Evolutionary conservation across 2,113 vertebrate species (phyloP), one percentile per base, ranked within the genome.

Genomic region (Corythornis madagascariensis): DNA sequence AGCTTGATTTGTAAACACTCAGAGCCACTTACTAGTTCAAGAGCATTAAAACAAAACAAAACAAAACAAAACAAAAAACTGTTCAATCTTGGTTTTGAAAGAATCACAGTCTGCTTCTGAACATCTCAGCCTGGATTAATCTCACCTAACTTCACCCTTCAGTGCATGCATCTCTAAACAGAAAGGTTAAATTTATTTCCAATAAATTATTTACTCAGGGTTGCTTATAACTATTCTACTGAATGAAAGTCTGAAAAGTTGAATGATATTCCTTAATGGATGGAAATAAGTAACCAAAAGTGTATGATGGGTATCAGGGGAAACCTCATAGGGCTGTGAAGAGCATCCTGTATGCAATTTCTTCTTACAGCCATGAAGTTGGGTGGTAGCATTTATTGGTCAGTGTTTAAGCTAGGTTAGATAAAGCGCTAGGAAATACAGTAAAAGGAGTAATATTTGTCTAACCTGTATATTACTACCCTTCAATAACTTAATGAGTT

Each of bases 291-390:
- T 2, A 55, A 28, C 8, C 57, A 28, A 69, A 93, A 91, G 69
- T 8, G 1, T 16, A 33, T 19, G 12, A 61, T 25, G 16, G 1
- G 8, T 31, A 31, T 55, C 16, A 83, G 11, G 20, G 33, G 31
- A 87, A 69, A 79, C 45, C 53, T 64, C 29, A 24, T 6, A 20
- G 2, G 6, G 10, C 2, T 75, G 29, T 61, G 29, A 48, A 53
- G 10, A 15, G 5, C 20, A 33, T 10, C 4, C 10, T 19, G 16
- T 6, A 18, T 56, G 18, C 0, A 4, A 3, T 14, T 77, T 76
- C 73, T 55, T 25, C 38, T 86, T 65, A 48, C 1, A 25, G 29
- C 11, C 3, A 25, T 48, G 35, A 50, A 25, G 10, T 2, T 79
- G 45, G 21, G 6, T 28, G 21, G 6, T 28, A 52, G 22, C 4